Evolutionary conservation across 2,888 invertebrate genomes (phyloP), one percentile per base, ranked within the genome.

Genomic region (Junonia oenone): DNA sequence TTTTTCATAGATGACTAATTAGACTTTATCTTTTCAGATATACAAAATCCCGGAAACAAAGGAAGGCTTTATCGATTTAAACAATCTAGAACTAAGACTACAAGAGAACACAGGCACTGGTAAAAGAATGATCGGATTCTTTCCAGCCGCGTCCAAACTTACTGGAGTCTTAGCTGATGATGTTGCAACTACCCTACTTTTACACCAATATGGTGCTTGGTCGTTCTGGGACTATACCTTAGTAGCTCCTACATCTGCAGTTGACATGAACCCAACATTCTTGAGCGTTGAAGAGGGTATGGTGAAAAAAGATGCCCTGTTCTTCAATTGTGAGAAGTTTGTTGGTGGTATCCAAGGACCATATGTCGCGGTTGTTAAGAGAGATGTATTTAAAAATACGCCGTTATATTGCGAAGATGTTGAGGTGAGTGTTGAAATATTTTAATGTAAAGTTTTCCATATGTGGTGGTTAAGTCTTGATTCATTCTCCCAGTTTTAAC

Each of bases 171-270:
- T 97, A 31, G 93, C 94, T 38, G 96, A 97, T 81, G 96, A 96
- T 69, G 93, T 96, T 2, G 94, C 94, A 0, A 94, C 97, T 6
- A 96, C 97, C 0, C 83, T 94, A 13, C 85, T 96, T 3, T 90
- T 97, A 11, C 97, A 97, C 72, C 95, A 91, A 55, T 95, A 96
- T 73, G 95, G 95, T 6, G 97, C 96, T 0, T 91, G 95, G 64
- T 93, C 96, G 2, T 94, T 98, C 72, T 98, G 97, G 97, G 97
- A 98, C 78, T 97, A 95, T 74, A 96, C 97, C 6, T 91, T 96
- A 2, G 95, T 96, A 3, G 95, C 95, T 57, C 96, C 97, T 0
- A 95, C 95, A 69, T 91, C 94, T 0, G 89, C 92, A 14, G 92
- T 97, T 55, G 95, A 96, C 68, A 96, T 97, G 95, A 97, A 98